These are phyloP conservation scores for Capitulum mitella DNA, from an alignment of 2,888 invertebrate genomes.

Conservation along the genomic window DNA sequence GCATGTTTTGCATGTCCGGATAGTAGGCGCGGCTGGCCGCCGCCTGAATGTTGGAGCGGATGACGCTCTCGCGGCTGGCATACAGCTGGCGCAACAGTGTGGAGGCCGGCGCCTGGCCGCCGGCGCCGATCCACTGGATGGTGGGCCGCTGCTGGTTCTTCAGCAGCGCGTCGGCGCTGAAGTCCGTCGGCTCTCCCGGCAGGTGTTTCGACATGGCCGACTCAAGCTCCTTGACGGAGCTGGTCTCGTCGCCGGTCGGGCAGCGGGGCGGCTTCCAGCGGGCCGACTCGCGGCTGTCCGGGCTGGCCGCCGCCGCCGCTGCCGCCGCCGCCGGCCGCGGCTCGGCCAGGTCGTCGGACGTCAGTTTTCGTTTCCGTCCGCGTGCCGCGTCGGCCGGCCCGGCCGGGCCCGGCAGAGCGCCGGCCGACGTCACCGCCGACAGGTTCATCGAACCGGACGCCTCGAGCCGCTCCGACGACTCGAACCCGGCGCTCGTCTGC, in stretches of 20 bases:
- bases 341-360: background rate
- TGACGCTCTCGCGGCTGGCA: conserved; percentile 89
- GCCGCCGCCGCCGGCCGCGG: background rate
- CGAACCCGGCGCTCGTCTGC: background rate
- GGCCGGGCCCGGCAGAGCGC: background rate
- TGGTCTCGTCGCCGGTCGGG: conserved; percentile 30
- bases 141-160: conserved; percentile 53
- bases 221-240: conserved; percentile 81
- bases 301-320: no score
- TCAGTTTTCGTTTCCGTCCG: background rate
- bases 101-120: conserved; percentile 46
- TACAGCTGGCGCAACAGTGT: conserved; percentile 82
- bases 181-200: conserved; percentile 53
- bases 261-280: conserved; percentile 26
- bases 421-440: background rate
- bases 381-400: background rate
- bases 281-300: background rate
- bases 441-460: background rate
- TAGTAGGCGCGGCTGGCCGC: conserved; percentile 39
- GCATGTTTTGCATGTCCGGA: conserved; percentile 16
- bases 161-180: conserved; percentile 73
- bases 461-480: background rate
- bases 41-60: conserved; percentile 67
- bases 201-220: conserved; percentile 73
- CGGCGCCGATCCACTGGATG: conserved; percentile 86